These are phyloP conservation scores for Cryptoprocta ferox DNA, from an alignment of 2,797 vertebrate species.

Conservation along the genomic window DNA sequence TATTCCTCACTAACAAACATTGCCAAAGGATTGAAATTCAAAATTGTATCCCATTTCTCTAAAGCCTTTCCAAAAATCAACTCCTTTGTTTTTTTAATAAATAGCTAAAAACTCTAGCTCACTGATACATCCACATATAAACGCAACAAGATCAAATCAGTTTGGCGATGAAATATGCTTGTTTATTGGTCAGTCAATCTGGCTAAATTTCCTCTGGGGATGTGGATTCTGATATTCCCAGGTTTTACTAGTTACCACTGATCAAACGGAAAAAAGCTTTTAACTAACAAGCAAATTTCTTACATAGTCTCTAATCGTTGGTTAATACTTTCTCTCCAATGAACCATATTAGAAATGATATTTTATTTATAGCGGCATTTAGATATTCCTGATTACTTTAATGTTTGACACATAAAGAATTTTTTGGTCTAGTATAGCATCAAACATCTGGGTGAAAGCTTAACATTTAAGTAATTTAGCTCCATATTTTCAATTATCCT, in stretches of 20 bases:
- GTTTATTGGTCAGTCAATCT: neutral
- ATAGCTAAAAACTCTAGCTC: neutral
- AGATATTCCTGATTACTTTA: constrained; percentile 28
- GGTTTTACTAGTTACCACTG: neutral
- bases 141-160: neutral
- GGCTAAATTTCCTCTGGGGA: neutral
- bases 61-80: neutral
- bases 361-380: constrained; percentile 49
- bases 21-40: neutral
- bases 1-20: constrained; percentile 18
- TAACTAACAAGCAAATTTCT: neutral
- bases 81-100: neutral
- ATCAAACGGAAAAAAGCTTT: neutral
- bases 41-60: neutral
- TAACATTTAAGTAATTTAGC: constrained; percentile 64
- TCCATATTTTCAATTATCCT: constrained; percentile 53
- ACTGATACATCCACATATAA: neutral
- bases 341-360: neutral
- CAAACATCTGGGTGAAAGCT: constrained; percentile 61
- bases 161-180: neutral
- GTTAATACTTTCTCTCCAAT: neutral
- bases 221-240: neutral
- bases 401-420: neutral
- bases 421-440: neutral
- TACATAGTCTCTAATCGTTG: neutral